Evolutionary conservation across 1,140 invertebrate species (phyloP).

Genomic region (Gonatopus flavifemur): DNA sequence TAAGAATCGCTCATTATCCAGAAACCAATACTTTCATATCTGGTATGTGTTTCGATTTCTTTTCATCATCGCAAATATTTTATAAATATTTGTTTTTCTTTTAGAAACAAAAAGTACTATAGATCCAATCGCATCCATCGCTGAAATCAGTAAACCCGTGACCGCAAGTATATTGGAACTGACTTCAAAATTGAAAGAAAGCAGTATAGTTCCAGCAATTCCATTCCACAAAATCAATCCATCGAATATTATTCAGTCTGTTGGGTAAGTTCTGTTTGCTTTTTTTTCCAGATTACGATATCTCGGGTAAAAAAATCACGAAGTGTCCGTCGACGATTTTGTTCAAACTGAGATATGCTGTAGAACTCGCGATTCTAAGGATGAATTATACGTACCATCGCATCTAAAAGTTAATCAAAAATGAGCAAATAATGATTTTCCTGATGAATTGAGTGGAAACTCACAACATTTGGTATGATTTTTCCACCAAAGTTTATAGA

Average conservation of each 20-base stretch:
- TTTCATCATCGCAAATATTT: background rate
- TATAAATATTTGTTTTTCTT: constrained; percentile 1
- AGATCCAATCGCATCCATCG: constrained; percentile 40
- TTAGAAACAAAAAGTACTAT: constrained; percentile 25
- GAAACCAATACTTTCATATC: constrained; percentile 50
- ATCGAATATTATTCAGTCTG: constrained; percentile 47
- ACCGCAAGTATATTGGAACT: constrained; percentile 46
- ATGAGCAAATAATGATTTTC: no score
- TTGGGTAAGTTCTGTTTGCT: constrained; percentile 39
- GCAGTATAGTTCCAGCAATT: constrained; percentile 48
- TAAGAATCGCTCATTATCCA: constrained; percentile 65
- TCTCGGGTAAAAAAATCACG: no score
- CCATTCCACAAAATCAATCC: constrained; percentile 51
- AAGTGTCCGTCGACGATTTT: no score
- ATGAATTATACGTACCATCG: no score
- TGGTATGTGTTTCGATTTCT: constrained; percentile 23
- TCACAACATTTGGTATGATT: no score
- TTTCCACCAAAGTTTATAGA: no score
- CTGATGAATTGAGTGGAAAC: no score
- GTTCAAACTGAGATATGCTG: no score
- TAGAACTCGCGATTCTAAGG: no score
- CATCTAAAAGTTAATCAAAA: no score
- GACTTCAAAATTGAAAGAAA: constrained; percentile 52
- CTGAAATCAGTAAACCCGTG: constrained; percentile 50
- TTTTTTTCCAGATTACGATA: no score